Evolutionary conservation across 2,113 vertebrate genomes (phyloP), one percentile per base, ranked within the genome.

Genomic region (Tichodroma muraria): DNA sequence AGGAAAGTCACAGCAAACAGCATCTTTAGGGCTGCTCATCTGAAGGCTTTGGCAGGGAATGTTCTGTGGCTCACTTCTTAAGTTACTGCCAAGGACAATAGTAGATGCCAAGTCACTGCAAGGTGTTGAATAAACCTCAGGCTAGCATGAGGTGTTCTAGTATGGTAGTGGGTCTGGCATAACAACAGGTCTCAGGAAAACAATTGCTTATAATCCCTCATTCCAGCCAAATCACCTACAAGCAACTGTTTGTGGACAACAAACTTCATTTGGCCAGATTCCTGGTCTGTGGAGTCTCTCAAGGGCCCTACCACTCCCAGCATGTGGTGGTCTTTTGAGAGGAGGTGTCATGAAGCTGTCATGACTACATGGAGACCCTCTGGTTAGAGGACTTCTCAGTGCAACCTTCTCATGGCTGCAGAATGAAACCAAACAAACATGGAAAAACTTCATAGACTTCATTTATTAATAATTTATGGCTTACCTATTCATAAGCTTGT

Each of bases 401-500:
- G 23, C 18, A 28, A 79, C 23, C 24, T 79, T 42, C 9, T 11
- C 5, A 23, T 42, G 52, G 35, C 40, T 59, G 52, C 59, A 78
- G 80, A 88, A 80, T 3, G 7, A 93, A 94, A 79, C 14, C 9
- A 56, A 53, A 21, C 33, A 85, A 91, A 76, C 21, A 59, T 6
- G 31, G 35, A 38, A 95, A 85, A 91, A 93, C 5, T 17, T 89
- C 44, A 63, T 22, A 85, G 42, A 27, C 42, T 38, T 23, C 40
- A 42, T n/a, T 84, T 84, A 88, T 52, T 89, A 95, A 93, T 90
- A 96, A 95, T 80, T 91, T 31, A 73, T 83, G 14, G 8, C 17
- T 82, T 75, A 81, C 56, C 59, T 89, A 53, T 86, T 92, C 64
- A 83, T 44, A 77, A 45, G 17, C 21, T 37, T 82, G 6, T 11